These are phyloP conservation scores for Accipiter cooperii DNA, from an alignment of 2,113 vertebrate species.

Conservation along the genomic window DNA sequence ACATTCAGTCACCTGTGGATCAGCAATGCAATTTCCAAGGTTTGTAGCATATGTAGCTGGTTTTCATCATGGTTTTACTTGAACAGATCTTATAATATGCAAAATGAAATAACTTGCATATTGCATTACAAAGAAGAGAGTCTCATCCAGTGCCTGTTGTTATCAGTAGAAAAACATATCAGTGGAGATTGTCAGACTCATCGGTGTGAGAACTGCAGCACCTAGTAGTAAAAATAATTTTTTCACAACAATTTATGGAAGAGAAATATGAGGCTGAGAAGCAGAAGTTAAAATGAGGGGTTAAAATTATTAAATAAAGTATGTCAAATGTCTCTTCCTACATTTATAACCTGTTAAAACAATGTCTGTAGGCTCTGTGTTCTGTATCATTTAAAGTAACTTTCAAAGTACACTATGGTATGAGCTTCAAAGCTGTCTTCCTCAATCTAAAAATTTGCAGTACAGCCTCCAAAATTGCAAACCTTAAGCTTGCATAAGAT, in stretches of 20 bases:
- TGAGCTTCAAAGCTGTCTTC: not conserved
- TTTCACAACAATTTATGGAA: not conserved
- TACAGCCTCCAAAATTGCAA: not conserved
- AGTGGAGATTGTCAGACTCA: not conserved
- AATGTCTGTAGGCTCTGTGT: not conserved
- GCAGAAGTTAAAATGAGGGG: not conserved
- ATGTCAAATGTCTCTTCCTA: not conserved
- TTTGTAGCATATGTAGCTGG: not conserved
- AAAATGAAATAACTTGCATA: not conserved
- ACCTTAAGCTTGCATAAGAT: not conserved
- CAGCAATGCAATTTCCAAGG: not conserved
- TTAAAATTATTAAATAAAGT: not conserved
- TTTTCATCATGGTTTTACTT: not conserved
- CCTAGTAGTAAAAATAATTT: not conserved
- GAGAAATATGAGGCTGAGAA: not conserved
- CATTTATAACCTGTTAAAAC: not conserved
- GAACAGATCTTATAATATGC: not conserved
- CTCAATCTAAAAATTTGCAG: not conserved
- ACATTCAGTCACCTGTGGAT: not conserved
- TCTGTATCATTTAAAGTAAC: not conserved
- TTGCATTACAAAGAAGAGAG: not conserved
- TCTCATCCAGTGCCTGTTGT: not conserved
- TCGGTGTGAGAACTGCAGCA: not conserved
- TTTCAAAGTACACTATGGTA: not conserved
- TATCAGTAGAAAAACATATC: not conserved